These are phyloP conservation scores for Netelia virgata DNA, from an alignment of 2,888 invertebrate species.

Conservation along the genomic window DNA sequence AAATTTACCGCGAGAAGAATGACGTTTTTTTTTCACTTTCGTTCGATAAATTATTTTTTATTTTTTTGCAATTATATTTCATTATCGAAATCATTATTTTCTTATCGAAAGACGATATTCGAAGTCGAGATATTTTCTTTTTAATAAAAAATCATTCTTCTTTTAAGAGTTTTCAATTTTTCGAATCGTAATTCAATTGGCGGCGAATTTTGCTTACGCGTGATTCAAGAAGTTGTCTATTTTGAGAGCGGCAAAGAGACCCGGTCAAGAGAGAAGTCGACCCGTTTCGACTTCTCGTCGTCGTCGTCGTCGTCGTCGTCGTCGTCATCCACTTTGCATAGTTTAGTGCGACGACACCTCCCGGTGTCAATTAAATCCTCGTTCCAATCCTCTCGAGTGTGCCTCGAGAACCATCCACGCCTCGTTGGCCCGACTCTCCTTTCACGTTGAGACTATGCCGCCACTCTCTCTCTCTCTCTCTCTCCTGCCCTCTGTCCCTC, in stretches of 20 bases:
- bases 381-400: constrained; percentile 69
- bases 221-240: constrained; percentile 13
- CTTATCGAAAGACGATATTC: too few relatives aligned
- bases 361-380: constrained; percentile 83
- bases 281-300: constrained; percentile 59
- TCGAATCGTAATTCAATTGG: background rate
- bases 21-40: constrained; percentile 22
- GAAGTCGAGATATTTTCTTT: too few relatives aligned
- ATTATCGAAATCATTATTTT: too few relatives aligned
- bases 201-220: constrained; percentile 24
- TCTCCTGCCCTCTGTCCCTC: constrained; percentile 67
- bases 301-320: constrained; percentile 66
- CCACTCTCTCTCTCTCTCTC: constrained; percentile 17
- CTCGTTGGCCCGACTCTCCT: constrained; percentile 59
- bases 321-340: constrained; percentile 80
- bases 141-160: too few relatives aligned
- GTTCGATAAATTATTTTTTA: constrained; percentile 13
- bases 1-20: constrained; percentile 12
- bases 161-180: background rate
- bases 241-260: constrained; percentile 49
- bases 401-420: constrained; percentile 62
- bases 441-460: constrained; percentile 53
- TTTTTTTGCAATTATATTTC: background rate
- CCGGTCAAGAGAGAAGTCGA: constrained; percentile 51
- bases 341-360: constrained; percentile 82